A percentile compares a stretch with the other conserved stretches of the same genome.
Conservation (phyloP, 2,113 vertebrate genomes). For the Pionites leucogaster region DNA sequence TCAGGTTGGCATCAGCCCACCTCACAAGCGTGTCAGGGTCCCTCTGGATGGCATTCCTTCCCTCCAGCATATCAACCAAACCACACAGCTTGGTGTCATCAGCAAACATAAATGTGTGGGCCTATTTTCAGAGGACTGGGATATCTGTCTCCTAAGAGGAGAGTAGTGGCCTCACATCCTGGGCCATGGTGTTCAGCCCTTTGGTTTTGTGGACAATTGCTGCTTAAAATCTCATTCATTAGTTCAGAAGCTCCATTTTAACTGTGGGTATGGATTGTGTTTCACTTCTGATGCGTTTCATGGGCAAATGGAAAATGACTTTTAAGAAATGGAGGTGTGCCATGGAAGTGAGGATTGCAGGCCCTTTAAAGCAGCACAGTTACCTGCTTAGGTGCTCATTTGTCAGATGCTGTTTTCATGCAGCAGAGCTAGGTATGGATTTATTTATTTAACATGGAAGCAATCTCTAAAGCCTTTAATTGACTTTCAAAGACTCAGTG, state of each 20-base stretch:
- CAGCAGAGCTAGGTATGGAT: neutral
- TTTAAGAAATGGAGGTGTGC: neutral
- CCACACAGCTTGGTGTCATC: too few relatives aligned
- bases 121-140: neutral
- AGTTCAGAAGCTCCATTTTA: neutral
- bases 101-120: neutral
- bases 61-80: too few relatives aligned
- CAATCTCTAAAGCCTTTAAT: conserved; percentile 19
- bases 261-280: neutral
- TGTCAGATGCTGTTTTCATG: neutral
- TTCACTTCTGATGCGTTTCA: neutral
- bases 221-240: neutral
- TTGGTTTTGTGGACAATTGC: neutral
- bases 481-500: neutral
- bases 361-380: neutral
- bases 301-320: neutral
- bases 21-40: too few relatives aligned
- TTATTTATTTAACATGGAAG: neutral
- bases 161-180: rapidly evolving
- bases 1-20: too few relatives aligned
- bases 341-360: neutral
- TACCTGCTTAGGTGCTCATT: neutral
- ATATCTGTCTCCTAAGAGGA: neutral
- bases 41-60: too few relatives aligned
- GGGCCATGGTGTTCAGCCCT: neutral